phyloP scores from a whole-genome alignment of 2,113 vertebrate genomes.

The Rattus norvegicus region DNA sequence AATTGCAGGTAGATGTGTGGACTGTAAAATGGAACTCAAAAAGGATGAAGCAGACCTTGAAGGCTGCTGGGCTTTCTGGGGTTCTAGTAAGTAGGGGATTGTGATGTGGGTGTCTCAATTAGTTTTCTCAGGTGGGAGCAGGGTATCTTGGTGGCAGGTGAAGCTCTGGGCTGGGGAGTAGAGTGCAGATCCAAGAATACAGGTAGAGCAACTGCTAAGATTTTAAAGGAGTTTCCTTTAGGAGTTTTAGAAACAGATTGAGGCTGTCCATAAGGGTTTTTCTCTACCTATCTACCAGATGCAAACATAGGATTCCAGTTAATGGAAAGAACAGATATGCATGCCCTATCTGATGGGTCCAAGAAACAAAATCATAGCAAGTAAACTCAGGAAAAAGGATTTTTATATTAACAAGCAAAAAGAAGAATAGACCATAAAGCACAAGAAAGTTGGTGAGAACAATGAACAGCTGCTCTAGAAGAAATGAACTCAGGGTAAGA shows the following conservation, averaged over 20 bases:
- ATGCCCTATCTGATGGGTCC: neutral
- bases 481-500: neutral
- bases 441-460: neutral
- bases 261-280: neutral
- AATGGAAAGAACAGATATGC: neutral
- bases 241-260: neutral
- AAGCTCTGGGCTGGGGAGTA: too few species aligned
- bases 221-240: neutral
- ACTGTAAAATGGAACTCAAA: too few species aligned
- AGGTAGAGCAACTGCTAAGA: neutral
- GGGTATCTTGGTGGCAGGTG: too few species aligned
- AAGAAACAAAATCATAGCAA: neutral
- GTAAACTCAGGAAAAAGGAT: neutral
- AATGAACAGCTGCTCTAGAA: neutral
- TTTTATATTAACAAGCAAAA: neutral
- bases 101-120: too few species aligned
- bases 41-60: too few species aligned
- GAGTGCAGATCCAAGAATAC: too few species aligned
- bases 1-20: too few species aligned
- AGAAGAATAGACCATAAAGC: neutral
- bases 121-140: too few species aligned
- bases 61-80: too few species aligned
- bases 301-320: neutral
- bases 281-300: neutral
- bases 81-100: too few species aligned